Conservation (phyloP, 92 coral and sea anemone species). For the Palythoa grandis region DNA sequence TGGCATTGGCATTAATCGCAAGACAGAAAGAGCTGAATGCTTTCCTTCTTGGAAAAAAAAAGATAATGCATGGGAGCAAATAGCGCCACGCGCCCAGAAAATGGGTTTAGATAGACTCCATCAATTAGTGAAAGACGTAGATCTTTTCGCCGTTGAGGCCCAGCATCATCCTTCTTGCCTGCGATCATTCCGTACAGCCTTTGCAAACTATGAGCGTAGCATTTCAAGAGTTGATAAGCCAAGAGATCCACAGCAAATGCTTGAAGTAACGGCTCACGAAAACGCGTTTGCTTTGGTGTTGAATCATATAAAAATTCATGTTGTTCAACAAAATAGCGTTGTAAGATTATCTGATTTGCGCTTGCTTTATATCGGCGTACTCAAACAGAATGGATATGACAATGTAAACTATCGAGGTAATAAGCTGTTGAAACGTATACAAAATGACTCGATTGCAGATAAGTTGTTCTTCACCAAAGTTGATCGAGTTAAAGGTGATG, state of each 20-base stretch:
- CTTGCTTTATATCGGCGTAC: not conserved
- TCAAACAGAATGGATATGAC: not conserved
- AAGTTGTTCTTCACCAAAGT: conserved; percentile 24
- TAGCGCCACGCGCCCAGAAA: conserved; percentile 11
- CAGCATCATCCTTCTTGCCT: conserved; percentile 19
- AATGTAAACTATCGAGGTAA: not conserved
- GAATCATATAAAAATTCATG: not conserved
- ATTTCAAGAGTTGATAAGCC: not conserved
- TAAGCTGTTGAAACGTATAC: not conserved
- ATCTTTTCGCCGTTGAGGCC: conserved; percentile 27
- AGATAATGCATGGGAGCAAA: conserved; percentile 5
- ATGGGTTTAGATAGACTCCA: conserved; percentile 30
- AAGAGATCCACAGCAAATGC: not conserved
- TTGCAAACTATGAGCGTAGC: conserved; percentile 13
- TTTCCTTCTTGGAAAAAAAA: not conserved
- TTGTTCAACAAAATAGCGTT: not conserved
- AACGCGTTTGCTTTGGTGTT: conserved; percentile 8
- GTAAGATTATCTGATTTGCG: not conserved
- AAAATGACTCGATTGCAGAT: not conserved
- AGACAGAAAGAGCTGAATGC: not conserved
- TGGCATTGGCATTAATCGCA: not conserved
- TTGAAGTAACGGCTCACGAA: not conserved
- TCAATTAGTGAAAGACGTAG: conserved; percentile 18
- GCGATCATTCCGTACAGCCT: conserved; percentile 26
- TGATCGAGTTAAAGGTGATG: not conserved